phyloP scores from a whole-genome alignment of 2,797 vertebrate species.

The Gallirallus australis region DNA sequence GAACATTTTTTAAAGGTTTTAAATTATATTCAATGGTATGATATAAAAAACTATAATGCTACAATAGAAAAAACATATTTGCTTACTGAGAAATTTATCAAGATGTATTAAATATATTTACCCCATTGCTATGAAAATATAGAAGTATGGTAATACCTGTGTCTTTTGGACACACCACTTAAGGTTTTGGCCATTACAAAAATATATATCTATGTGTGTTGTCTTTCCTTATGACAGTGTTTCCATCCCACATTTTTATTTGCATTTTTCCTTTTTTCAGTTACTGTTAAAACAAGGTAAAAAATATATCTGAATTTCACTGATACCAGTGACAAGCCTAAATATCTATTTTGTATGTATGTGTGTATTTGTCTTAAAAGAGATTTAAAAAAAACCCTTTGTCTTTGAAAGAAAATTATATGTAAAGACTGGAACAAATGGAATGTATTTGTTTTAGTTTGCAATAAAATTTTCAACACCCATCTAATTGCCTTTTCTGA shows the following conservation, averaged over 20 bases:
- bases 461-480: constrained; percentile 31
- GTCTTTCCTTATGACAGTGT: not conserved
- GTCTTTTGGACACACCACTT: not conserved
- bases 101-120: not conserved
- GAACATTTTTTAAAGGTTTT: not conserved
- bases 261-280: not conserved
- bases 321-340: not conserved
- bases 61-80: not conserved
- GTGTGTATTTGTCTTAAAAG: not conserved
- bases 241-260: not conserved
- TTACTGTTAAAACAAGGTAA: not conserved
- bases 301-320: not conserved
- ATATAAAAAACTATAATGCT: not conserved
- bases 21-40: not conserved
- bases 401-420: not conserved
- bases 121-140: not conserved
- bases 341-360: not conserved
- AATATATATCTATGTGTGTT: not conserved
- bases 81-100: not conserved
- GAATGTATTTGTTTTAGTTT: not conserved
- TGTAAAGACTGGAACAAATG: not conserved
- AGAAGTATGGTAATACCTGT: not conserved
- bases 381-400: not conserved
- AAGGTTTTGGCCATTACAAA: not conserved
- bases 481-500: constrained; percentile 25